Conservation (phyloP, 2,888 invertebrate species). For the Calephelis perditalis region DNA sequence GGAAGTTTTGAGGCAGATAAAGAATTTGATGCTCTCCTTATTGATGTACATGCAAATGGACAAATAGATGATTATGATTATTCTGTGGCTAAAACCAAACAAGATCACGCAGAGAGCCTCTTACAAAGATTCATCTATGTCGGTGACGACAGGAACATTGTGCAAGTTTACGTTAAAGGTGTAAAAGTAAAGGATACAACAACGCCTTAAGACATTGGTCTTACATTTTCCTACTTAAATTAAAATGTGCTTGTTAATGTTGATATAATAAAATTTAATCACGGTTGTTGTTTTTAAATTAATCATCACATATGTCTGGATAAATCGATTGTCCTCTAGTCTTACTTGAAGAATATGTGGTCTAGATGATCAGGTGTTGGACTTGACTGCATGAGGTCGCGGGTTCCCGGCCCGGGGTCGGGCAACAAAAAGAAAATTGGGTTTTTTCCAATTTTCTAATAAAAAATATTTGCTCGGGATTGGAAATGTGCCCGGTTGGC, state of each 20-base stretch:
- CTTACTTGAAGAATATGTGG: too few relatives aligned
- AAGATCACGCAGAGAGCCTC: constrained; percentile 76
- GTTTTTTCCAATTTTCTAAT: too few relatives aligned
- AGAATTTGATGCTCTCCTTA: constrained; percentile 90
- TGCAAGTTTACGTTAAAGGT: constrained; percentile 86
- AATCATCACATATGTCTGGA: too few relatives aligned
- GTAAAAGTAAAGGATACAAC: constrained; percentile 43
- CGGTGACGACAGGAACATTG: constrained; percentile 91
- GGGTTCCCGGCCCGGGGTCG: too few relatives aligned
- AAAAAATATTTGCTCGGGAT: too few relatives aligned
- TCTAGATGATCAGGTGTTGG: too few relatives aligned
- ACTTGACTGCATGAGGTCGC: too few relatives aligned
- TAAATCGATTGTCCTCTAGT: too few relatives aligned
- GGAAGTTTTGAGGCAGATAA: constrained; percentile 91
- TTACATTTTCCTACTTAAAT: neutral
- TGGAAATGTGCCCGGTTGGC: too few relatives aligned
- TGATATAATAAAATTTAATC: neutral
- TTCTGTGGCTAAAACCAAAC: constrained; percentile 35
- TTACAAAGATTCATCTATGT: constrained; percentile 87
- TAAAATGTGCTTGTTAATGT: neutral
- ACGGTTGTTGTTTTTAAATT: neutral
- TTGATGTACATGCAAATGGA: constrained; percentile 80
- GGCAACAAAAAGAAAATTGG: too few relatives aligned
- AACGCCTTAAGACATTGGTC: too few relatives aligned
- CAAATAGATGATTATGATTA: constrained; percentile 70